Conservation (phyloP, 1,140 invertebrate species). For the Brachionus plicatilis region DNA sequence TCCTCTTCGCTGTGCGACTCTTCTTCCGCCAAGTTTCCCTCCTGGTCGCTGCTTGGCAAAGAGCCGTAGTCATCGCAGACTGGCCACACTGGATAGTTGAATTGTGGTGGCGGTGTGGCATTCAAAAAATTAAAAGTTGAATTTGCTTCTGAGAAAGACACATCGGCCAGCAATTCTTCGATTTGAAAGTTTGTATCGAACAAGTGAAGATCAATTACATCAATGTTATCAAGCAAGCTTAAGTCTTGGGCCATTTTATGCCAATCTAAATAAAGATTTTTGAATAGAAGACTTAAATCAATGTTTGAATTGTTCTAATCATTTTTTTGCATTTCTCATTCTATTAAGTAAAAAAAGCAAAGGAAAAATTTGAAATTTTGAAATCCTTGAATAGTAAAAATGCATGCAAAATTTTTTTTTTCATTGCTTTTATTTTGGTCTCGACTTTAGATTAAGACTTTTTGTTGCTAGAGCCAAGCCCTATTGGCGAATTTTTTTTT, state of each 20-base stretch:
- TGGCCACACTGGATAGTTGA: background rate
- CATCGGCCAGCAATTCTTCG: background rate
- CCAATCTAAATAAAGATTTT: background rate
- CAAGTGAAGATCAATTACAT: background rate
- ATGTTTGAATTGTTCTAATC: background rate
- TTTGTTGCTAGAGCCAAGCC: background rate
- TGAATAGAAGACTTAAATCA: background rate
- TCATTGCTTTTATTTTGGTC: background rate
- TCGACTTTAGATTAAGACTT: background rate
- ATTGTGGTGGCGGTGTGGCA: background rate
- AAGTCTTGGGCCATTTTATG: constrained; percentile 3
- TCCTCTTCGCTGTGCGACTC: background rate
- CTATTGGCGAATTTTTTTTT: background rate
- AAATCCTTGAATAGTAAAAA: background rate
- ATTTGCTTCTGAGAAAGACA: background rate
- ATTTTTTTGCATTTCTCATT: background rate
- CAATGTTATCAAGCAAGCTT: background rate
- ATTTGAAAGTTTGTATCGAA: background rate
- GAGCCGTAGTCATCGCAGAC: background rate
- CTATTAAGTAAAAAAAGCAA: background rate
- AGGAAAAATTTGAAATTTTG: background rate
- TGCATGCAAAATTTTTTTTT: background rate
- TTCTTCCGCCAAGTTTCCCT: background rate
- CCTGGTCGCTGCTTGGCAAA: background rate
- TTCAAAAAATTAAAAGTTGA: constrained; percentile 20